A percentile compares a stretch with the other conserved stretches of the same genome.
phyloP scores from a whole-genome alignment of 2,888 invertebrate genomes.

The Papilio demoleus region DNA sequence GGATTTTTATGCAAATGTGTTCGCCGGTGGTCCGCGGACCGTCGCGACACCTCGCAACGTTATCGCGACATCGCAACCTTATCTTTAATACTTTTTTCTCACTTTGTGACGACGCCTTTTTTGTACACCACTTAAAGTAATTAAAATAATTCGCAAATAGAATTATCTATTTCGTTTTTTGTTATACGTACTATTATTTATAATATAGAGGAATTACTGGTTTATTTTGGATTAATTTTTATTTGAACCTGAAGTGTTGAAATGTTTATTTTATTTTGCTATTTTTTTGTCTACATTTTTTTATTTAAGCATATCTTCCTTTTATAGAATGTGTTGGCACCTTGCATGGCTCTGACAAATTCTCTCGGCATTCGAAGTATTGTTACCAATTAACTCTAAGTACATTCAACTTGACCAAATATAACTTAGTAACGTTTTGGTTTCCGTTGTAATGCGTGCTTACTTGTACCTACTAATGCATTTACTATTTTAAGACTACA shows the following conservation, averaged over 20 bases:
- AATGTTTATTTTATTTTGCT: no score
- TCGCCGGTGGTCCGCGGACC: constrained; percentile 61
- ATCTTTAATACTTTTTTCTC: constrained; percentile 24
- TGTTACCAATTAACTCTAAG: constrained; percentile 16
- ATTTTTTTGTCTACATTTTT: no score
- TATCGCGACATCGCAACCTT: constrained; percentile 37
- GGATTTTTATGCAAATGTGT: constrained; percentile 77
- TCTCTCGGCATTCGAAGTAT: constrained; percentile 1
- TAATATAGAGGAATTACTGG: no score
- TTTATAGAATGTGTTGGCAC: not conserved
- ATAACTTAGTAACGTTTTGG: no score
- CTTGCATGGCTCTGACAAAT: not conserved
- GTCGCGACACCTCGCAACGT: not conserved
- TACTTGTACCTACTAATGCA: no score
- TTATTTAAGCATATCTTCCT: no score
- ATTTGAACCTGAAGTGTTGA: no score
- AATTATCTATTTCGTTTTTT: not conserved
- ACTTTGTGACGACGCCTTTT: constrained; percentile 1
- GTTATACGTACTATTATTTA: not conserved
- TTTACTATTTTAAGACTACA: no score
- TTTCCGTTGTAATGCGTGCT: no score
- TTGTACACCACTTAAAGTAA: constrained; percentile 5
- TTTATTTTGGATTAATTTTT: no score
- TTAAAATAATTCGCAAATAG: constrained; percentile 9
- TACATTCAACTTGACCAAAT: no score